A percentile compares a stretch with the other conserved stretches of the same genome.
phyloP scores from a whole-genome alignment of 1,140 invertebrate genomes.

The Nephotettix cincticeps region DNA sequence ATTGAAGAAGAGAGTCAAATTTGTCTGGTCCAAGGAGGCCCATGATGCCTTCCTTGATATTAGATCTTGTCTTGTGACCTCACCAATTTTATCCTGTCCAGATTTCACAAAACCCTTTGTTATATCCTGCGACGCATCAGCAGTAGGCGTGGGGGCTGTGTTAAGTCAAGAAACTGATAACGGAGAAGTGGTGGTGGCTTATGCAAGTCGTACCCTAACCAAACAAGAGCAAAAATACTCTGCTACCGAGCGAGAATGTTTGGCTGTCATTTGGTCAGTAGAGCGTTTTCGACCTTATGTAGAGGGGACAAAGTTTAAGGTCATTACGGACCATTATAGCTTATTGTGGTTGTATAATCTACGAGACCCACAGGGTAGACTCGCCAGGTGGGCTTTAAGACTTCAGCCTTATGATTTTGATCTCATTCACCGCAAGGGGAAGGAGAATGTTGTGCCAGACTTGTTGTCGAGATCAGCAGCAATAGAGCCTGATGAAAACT shows the following conservation, averaged over 20 bases:
- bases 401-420: neutral
- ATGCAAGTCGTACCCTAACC: neutral
- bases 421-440: neutral
- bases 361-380: neutral
- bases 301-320: neutral
- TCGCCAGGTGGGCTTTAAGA: neutral
- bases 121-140: neutral
- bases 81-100: neutral
- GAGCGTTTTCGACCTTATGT: neutral
- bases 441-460: too few relatives aligned
- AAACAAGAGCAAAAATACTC: too few relatives aligned
- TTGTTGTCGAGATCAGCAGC: too few relatives aligned
- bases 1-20: neutral
- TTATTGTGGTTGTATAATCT: neutral
- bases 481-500: too few relatives aligned
- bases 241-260: neutral
- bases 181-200: neutral
- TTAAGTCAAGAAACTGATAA: neutral
- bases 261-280: neutral
- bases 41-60: neutral
- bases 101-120: neutral
- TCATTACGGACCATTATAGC: too few relatives aligned
- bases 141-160: neutral
- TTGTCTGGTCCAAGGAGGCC: neutral
- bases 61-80: neutral